These are phyloP conservation scores for Phyllotreta striolata DNA, from an alignment of 2,888 invertebrate genomes.

Conservation along the genomic window DNA sequence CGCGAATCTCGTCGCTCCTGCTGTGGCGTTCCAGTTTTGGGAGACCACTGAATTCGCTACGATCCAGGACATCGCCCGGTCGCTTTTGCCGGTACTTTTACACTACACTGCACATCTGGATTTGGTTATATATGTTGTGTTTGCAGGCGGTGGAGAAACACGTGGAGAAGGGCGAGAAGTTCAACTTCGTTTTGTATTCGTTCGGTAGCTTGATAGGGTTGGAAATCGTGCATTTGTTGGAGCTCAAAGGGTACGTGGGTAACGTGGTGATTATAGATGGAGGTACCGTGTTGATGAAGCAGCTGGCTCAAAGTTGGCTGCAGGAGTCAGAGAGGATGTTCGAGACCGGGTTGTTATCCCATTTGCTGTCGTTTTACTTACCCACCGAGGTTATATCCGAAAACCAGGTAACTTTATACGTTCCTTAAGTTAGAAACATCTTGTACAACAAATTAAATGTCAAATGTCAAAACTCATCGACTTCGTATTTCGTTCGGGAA, in stretches of 20 bases:
- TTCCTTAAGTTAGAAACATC: no score
- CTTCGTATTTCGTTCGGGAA: no score
- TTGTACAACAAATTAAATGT: no score
- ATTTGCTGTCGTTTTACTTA: conserved; percentile 62
- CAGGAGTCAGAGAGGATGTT: conserved; percentile 62
- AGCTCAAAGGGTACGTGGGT: conserved; percentile 71
- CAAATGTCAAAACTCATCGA: no score
- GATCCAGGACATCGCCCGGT: conserved; percentile 64
- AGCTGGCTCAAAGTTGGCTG: background rate
- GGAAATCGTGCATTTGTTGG: conserved; percentile 77
- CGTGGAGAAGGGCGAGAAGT: conserved; percentile 66
- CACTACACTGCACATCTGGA: conserved; percentile 37
- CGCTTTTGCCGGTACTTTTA: conserved; percentile 64
- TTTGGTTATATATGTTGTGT: no score
- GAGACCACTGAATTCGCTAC: conserved; percentile 60
- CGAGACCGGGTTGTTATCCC: conserved; percentile 64
- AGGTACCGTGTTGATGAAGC: conserved; percentile 71
- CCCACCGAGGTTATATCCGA: conserved; percentile 60
- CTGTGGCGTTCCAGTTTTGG: conserved; percentile 66
- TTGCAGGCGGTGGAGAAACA: conserved; percentile 67
- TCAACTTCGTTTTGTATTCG: conserved; percentile 86
- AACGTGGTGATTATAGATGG: conserved; percentile 82
- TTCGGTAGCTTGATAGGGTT: conserved; percentile 82
- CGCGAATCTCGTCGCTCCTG: conserved; percentile 63
- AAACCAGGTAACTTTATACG: conserved; percentile 54